A percentile compares a stretch with the other conserved stretches of the same genome.
phyloP scores from a whole-genome alignment of 2,113 vertebrate genomes.

The Mesoclemmys tuberculata region DNA sequence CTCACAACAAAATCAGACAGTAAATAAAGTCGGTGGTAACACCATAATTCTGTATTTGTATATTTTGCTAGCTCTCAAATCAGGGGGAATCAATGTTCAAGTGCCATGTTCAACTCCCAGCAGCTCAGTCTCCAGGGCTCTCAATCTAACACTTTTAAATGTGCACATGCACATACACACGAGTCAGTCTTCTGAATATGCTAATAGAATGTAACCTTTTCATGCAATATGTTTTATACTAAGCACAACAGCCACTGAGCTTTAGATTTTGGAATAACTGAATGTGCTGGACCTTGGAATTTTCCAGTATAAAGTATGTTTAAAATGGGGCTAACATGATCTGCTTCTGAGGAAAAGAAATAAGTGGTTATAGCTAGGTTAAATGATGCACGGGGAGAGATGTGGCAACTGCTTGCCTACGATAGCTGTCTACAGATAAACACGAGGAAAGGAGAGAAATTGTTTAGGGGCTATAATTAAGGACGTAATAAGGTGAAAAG shows the following conservation, averaged over 20 bases:
- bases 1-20: slow-evolving; percentile 5
- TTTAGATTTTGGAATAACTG: neutral
- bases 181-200: neutral
- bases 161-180: neutral
- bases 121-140: slow-evolving; percentile 17
- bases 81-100: slow-evolving; percentile 34
- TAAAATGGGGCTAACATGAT: neutral
- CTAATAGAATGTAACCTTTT: neutral
- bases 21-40: neutral
- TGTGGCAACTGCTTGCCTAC: neutral
- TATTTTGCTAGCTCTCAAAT: slow-evolving; percentile 29
- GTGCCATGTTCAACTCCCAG: slow-evolving; percentile 27
- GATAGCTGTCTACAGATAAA: neutral
- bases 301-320: neutral
- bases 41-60: neutral
- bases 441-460: neutral
- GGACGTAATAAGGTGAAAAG: neutral
- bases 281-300: neutral
- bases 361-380: neutral
- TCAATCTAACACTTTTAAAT: slow-evolving; percentile 26
- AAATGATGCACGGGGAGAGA: neutral
- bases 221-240: neutral
- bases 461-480: neutral
- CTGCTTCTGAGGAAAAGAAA: neutral
- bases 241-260: neutral